Base-by-base conservation (phyloP, 2,888 invertebrate genomes). In the Cyaniris semiargus region DNA sequence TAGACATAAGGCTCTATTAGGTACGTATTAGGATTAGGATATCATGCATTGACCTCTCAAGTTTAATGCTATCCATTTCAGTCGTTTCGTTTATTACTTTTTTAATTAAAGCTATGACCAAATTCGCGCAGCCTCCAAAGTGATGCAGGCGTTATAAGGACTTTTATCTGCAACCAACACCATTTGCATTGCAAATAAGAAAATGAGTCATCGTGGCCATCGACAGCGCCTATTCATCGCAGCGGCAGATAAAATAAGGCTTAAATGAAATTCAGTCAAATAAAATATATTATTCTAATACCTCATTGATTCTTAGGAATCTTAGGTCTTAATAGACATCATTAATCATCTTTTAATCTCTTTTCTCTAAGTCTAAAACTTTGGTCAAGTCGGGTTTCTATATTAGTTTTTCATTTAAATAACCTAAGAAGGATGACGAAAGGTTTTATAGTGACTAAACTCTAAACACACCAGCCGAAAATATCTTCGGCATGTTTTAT, bases 81-180 rank as follows among this genome's bases (percentile, higher is more conserved):
- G 27, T 6, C 27, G 18, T 31, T 31, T 31, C 66, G 15, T 66
- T 66, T 66, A 66, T 66, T 31, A 66, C 66, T 31, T 66, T 66
- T 66, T 66, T 66, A 66, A 66, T 27, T 66, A 27, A 31, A 27
- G 5, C 66, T 31, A 27, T 66, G 27, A 66, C 27, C 66, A 66
- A 27, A 27, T 66, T 31, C 15, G 66, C 31, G 27, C 27, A 31
- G 27, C 66, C 66, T 31, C 27, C 66, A 66, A 66, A 66, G 27
- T 66, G 66, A 66, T 15, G 15, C 18, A 31, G 66, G 27, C 66
- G 66, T 31, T 66, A 6, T 66, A 66, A 66, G 27, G 27, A 44
- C 72, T 72, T 44, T 72, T 38, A 72, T 44, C 44, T 72, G 27
- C 21, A 72, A 44, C 72, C 72, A 72, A 15, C 72, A 15, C 38